Conservation (phyloP, 2,888 invertebrate species). For the Ceramica pisi region DNA sequence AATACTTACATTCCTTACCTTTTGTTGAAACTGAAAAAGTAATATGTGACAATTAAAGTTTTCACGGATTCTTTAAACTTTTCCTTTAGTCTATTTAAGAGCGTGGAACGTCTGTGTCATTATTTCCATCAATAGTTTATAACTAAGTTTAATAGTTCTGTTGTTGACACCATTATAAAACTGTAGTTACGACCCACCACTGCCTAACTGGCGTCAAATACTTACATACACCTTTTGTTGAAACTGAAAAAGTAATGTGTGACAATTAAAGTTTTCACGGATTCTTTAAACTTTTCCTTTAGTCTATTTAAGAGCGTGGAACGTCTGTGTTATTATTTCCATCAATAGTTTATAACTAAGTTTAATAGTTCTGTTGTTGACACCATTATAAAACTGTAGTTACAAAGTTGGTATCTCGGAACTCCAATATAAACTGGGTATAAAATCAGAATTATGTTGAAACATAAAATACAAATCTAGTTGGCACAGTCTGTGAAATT, state of each 20-base stretch:
- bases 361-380: constrained; percentile 45
- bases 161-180: no score
- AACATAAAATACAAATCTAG: constrained; percentile 65
- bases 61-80: constrained; percentile 29
- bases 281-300: constrained; percentile 31
- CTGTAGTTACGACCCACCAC: no score
- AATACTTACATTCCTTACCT: not conserved
- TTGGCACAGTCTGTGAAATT: constrained; percentile 69
- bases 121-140: constrained; percentile 58
- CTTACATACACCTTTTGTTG: not conserved
- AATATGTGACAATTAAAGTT: constrained; percentile 21
- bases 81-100: constrained; percentile 30
- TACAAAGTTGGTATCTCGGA: constrained; percentile 30
- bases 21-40: not conserved
- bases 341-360: constrained; percentile 55
- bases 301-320: constrained; percentile 30
- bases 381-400: constrained; percentile 40
- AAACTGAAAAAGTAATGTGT: not conserved
- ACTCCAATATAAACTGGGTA: constrained; percentile 22
- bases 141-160: no score
- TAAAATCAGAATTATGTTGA: constrained; percentile 42
- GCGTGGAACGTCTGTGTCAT: constrained; percentile 33
- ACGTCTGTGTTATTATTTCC: constrained; percentile 47
- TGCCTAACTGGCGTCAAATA: not conserved
- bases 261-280: constrained; percentile 27